Conservation (phyloP, 1,140 invertebrate species). For the Muscidifurax raptorellus region DNA sequence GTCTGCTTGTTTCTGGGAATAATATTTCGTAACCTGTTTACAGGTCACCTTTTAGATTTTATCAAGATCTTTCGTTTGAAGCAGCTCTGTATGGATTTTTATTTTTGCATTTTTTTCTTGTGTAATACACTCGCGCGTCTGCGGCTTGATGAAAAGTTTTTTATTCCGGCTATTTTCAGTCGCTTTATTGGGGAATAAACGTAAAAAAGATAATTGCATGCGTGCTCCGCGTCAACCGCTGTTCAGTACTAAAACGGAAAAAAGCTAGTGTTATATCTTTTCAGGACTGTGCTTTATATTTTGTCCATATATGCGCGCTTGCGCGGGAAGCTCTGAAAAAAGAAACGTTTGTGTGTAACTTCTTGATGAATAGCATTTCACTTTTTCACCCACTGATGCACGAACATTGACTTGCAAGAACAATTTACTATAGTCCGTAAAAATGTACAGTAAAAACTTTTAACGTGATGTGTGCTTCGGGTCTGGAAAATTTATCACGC, state of each 20-base stretch:
- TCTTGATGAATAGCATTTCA: constrained; percentile 14
- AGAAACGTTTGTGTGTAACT: background rate
- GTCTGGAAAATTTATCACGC: constrained; percentile 25
- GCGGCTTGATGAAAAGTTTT: no score
- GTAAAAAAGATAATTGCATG: background rate
- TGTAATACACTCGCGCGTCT: no score
- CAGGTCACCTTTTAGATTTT: background rate
- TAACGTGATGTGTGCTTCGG: background rate
- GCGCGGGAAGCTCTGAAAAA: background rate
- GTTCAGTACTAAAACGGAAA: background rate
- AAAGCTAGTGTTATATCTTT: background rate
- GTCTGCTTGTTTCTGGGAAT: background rate
- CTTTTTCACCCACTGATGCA: constrained; percentile 1
- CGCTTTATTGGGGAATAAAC: background rate
- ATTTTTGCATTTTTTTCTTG: no score
- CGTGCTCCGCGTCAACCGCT: background rate
- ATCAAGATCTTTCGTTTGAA: no score
- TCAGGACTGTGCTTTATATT: background rate
- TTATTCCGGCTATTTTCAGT: no score
- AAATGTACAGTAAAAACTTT: constrained; percentile 14
- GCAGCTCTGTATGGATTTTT: background rate
- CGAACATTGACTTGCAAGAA: background rate
- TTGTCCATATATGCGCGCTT: background rate
- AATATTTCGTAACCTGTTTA: background rate
- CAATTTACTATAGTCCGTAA: constrained; percentile 1